Evolutionary conservation across 2,113 vertebrate genomes (phyloP), one percentile per base, ranked within the genome.

Genomic region (Morphnarchus princeps): DNA sequence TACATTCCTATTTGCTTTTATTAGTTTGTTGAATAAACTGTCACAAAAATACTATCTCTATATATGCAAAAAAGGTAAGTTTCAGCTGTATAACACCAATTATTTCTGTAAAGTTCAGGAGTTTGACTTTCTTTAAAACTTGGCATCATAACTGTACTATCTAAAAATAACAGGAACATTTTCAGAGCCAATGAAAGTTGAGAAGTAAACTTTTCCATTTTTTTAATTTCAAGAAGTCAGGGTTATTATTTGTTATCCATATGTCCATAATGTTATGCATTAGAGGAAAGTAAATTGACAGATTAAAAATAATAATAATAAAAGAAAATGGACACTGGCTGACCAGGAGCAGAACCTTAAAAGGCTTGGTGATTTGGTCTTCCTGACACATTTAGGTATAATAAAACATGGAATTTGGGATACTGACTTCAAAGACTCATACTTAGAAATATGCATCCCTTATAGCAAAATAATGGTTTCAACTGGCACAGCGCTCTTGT

Each of bases 111-210:
- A 79, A 89, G 70, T 94, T 82, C 47, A 93, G 38, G 47, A 84
- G 49, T 91, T 65, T 89, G n/a, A 52, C 66, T 89, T 77, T 89
- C 55, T 84, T 82, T 96, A 82, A 79, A 95, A 74, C 38, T 82
- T 94, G 94, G 84, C 94, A 95, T 54, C 3, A 1, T 54, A 87
- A 84, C 7, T 40, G 16, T 85, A 57, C 54, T 70, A 29, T 83
- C 79, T 93, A 77, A 96, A 96, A 96, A 87, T 78, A 94, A 82
- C 49, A 87, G 25, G 34, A 87, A 49, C 1, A 11, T 67, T 94
- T 94, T 87, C 78, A 87, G 65, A 89, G 84, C 52, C 57, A 82
- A 79, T 87, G 52, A 67, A 74, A 76, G 15, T 40, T 67, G 52
- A 85, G 61, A 91, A 76, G 31, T 45, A 91, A 84, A 55, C 9